These are phyloP conservation scores for Chaenogobius annularis DNA, from an alignment of 2,113 vertebrate genomes.

Conservation along the genomic window DNA sequence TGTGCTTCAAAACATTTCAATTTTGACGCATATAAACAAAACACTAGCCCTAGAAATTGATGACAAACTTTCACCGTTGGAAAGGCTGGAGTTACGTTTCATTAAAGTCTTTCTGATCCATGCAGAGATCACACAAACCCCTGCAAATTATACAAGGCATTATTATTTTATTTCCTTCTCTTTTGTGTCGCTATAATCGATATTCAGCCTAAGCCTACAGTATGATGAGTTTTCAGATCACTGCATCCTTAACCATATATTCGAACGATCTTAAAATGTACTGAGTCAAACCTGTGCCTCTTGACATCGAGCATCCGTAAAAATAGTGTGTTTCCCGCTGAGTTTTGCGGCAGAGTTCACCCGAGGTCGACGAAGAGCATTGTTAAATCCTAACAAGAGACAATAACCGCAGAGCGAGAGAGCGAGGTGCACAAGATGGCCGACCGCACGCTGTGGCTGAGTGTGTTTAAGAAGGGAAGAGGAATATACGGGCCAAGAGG, in stretches of 20 bases:
- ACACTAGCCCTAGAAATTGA: too few relatives aligned
- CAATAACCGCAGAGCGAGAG: conserved; percentile 9
- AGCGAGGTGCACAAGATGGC: background rate
- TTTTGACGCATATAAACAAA: too few relatives aligned
- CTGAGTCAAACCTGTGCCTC: conserved; percentile 13
- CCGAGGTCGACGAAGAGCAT: conserved; percentile 7
- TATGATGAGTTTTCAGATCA: background rate
- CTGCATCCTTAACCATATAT: background rate
- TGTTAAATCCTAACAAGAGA: conserved; percentile 12
- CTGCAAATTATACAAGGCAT: too few relatives aligned
- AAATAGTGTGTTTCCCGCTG: background rate
- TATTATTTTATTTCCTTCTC: background rate
- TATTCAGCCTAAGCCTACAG: background rate
- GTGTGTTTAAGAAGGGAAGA: conserved; percentile 14
- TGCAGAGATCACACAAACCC: too few relatives aligned
- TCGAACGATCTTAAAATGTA: conserved; percentile 33
- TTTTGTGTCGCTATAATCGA: background rate
- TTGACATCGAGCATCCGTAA: conserved; percentile 16
- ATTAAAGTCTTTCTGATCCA: too few relatives aligned
- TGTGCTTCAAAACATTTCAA: too few relatives aligned
- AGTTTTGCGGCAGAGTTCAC: conserved; percentile 12
- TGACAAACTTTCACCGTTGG: too few relatives aligned
- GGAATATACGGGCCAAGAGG: conserved; percentile 15
- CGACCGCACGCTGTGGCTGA: conserved; percentile 7
- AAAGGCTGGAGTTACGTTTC: too few relatives aligned